A percentile compares a stretch with the other conserved stretches of the same genome.
Conservation (phyloP, 1,140 invertebrate genomes). For the Atopsyche davidsoni region DNA sequence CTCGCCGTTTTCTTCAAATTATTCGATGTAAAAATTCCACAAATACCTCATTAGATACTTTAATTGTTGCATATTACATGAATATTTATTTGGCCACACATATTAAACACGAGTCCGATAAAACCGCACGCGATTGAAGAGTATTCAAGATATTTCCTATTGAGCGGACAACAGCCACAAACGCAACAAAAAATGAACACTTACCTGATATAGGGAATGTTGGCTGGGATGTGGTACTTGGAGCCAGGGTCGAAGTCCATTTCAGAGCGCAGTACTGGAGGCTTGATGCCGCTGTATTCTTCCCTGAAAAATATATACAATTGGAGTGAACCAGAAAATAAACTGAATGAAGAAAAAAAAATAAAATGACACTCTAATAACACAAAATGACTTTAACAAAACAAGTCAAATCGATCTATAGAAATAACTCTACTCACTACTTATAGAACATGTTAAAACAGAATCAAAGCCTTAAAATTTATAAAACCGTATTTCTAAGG, state of each 20-base stretch:
- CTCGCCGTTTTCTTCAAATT: too few relatives aligned
- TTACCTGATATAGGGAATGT: conserved; percentile 86
- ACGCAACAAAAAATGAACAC: conserved; percentile 35
- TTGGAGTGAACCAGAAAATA: neutral
- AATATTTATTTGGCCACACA: neutral
- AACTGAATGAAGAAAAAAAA: neutral
- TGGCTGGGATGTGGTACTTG: conserved; percentile 86
- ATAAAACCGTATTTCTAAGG: too few relatives aligned
- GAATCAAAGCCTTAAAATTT: too few relatives aligned
- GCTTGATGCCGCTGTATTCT: conserved; percentile 75
- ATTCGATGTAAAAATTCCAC: too few relatives aligned
- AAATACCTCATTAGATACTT: too few relatives aligned
- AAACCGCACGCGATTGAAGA: neutral
- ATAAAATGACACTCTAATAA: neutral
- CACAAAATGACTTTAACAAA: too few relatives aligned
- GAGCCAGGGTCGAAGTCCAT: conserved; percentile 86
- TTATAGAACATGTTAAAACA: too few relatives aligned
- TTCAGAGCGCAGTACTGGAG: conserved; percentile 77
- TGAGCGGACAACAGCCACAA: neutral
- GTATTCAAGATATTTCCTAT: neutral
- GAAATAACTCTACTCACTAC: too few relatives aligned
- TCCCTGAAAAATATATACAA: conserved; percentile 56
- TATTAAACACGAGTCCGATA: conserved; percentile 1
- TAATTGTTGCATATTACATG: neutral
- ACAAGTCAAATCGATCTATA: too few relatives aligned